Evolutionary conservation across 2,113 vertebrate species (phyloP).

Genomic region (Coturnix japonica): DNA sequence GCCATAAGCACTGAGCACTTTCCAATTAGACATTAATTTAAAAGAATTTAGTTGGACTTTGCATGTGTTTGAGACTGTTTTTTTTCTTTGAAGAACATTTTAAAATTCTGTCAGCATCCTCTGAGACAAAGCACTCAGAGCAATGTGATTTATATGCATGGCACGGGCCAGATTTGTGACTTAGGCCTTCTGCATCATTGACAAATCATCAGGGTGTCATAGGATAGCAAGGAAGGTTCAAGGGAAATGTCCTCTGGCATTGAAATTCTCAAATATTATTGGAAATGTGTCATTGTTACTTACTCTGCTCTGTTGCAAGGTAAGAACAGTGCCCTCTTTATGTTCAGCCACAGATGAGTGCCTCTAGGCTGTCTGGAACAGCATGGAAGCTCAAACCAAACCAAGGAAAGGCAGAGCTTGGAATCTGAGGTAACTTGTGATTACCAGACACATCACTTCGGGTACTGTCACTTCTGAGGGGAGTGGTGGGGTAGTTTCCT

Average conservation of each 20-base stretch:
- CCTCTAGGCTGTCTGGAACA: not conserved
- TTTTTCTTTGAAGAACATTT: not conserved
- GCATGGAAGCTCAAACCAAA: not conserved
- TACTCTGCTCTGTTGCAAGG: no score
- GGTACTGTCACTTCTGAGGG: not conserved
- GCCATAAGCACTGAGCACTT: not conserved
- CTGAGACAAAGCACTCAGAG: not conserved
- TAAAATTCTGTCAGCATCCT: not conserved
- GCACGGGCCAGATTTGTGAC: not conserved
- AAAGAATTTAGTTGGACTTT: not conserved
- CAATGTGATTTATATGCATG: not conserved
- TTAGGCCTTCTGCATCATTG: not conserved
- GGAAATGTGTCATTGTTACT: not conserved
- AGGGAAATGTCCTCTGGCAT: not conserved
- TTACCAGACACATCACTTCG: not conserved
- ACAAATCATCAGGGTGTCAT: not conserved
- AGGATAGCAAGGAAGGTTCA: not conserved
- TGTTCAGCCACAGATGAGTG: not conserved
- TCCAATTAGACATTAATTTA: conserved; percentile 6
- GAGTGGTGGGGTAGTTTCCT: not conserved
- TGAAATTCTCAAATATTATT: not conserved
- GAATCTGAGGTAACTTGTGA: no score
- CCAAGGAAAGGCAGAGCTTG: not conserved
- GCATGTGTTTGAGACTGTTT: not conserved
- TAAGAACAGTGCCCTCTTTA: not conserved